phyloP scores from a whole-genome alignment of 2,797 vertebrate species.

The Phrynocephalus forsythii region DNA sequence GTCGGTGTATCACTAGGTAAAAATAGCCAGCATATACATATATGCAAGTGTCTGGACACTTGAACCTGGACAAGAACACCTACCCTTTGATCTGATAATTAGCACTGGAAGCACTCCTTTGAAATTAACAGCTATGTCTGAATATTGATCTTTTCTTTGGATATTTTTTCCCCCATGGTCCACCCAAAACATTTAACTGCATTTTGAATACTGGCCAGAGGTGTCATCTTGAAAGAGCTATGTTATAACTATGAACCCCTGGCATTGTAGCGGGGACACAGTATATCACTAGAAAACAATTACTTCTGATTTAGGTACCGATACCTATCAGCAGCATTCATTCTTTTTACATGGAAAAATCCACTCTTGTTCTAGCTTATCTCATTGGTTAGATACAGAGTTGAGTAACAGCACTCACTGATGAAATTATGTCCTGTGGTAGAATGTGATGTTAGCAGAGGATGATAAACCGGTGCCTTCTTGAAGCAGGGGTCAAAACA shows the following conservation, averaged over 20 bases:
- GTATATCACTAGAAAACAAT: too few relatives aligned
- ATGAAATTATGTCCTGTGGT: not conserved
- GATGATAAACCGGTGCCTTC: not conserved
- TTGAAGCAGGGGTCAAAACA: not conserved
- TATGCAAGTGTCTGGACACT: too few relatives aligned
- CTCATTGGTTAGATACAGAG: not conserved
- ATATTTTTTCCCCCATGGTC: not conserved
- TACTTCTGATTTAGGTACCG: too few relatives aligned
- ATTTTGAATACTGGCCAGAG: not conserved
- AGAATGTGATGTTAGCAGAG: not conserved
- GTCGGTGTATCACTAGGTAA: not conserved
- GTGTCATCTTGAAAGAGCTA: not conserved
- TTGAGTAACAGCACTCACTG: not conserved
- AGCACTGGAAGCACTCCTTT: not conserved
- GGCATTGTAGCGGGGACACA: too few relatives aligned
- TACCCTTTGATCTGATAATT: not conserved
- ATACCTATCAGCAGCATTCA: too few relatives aligned
- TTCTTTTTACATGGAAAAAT: not conserved
- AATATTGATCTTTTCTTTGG: not conserved
- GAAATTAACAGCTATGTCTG: not conserved
- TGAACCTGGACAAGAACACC: too few relatives aligned
- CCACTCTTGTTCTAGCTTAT: not conserved
- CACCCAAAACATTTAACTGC: not conserved
- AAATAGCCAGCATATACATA: not conserved
- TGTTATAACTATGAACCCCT: not conserved